Evolutionary conservation across 2,113 vertebrate species (phyloP), one percentile per base, ranked within the genome.

Genomic region (Electrona antarctica): DNA sequence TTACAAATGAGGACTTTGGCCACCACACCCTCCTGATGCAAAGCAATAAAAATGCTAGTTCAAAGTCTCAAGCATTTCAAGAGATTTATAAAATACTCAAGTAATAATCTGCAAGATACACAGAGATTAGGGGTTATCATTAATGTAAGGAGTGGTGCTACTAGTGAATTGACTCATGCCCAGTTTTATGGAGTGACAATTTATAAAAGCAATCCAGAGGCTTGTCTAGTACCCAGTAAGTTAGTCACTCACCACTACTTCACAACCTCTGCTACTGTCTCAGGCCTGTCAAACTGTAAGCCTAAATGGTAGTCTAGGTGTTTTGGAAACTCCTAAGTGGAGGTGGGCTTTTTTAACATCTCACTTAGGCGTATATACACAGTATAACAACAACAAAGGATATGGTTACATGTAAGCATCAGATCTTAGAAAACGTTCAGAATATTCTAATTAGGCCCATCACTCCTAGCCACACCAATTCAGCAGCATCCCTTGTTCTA

Each of bases 1-100:
- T 76, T 67, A 10, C 83, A 87, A 88, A 85, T 66, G 28, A 14
- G 74, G 79, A 90, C 88, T 90, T 90, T 76, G 87, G 49, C 70
- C 80, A 8, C 69, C 79, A 68, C 81, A 62, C 87, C 83, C 71
- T 58, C 41, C 8, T 61, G 52, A 67, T 49, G 47, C 46, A 29
- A 73, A 64, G 77, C 77, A 75, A 76, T 86, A 84, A 87, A 85
- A 64, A 7, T n/a, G 2, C 10, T 28, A 7, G 79, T 56, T 64
- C 73, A 81, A 80, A 87, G 86, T 82, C 80, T 73, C 28, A 47
- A 56, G 21, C 49, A 4, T 58, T 60, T 51, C 60, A 55, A 28
- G 57, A 64, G 67, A 78, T 78, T 60, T 60, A 8, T 41, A 41
- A 14, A 45, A 73, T 41, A 8, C 64, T 50, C 51, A 54, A 41